Evolutionary conservation across 1,140 invertebrate species (phyloP), one percentile per base, ranked within the genome.

Genomic region (Drosophila mayri): DNA sequence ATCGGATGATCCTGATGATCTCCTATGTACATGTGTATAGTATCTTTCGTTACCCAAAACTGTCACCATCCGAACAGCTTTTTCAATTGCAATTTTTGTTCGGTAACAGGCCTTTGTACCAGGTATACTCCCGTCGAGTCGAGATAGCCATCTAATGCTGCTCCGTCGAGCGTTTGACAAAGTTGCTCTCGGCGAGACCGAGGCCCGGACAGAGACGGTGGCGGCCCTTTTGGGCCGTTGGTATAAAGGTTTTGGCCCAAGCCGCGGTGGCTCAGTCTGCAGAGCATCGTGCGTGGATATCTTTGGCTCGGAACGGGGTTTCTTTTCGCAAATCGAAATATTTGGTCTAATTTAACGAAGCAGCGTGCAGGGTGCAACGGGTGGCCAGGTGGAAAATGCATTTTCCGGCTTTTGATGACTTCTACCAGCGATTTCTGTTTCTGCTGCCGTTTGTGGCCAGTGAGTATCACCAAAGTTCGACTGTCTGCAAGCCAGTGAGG

Each of bases 361-460:
- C 25, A 28, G 64, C 35, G 55, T 28, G 30, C 28, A 44, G 14
- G 11, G 22, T 44, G 41, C 32, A 61, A 28, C 30, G 44, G 30
- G 67, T 49, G 54, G 55, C 37, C 61, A 49, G 55, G 62, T 65
- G 66, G 65, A 83, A 59, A 90, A 90, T 90, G 85, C 78, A 90
- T 71, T 90, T 90, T 81, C 85, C 81, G 61, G 66, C 74, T 49
- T 63, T 90, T 59, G 81, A 70, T 35, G 70, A 90, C 47, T 85
- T 90, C 67, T 90, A 90, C 55, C 86, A 90, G 67, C 81, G 86
- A 28, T 70, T 90, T 49, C 52, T 90, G 54, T 64, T 90, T 70
- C 70, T 90, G 44, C 32, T 90, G 78, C 85, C 85, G 44, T 90
- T 90, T 38, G 81, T 76, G 28, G 50, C 81, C 40, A 81, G 85